Evolutionary conservation across 2,888 invertebrate genomes (phyloP), one percentile per base, ranked within the genome.

Genomic region (Drosophila sordidapex): DNA sequence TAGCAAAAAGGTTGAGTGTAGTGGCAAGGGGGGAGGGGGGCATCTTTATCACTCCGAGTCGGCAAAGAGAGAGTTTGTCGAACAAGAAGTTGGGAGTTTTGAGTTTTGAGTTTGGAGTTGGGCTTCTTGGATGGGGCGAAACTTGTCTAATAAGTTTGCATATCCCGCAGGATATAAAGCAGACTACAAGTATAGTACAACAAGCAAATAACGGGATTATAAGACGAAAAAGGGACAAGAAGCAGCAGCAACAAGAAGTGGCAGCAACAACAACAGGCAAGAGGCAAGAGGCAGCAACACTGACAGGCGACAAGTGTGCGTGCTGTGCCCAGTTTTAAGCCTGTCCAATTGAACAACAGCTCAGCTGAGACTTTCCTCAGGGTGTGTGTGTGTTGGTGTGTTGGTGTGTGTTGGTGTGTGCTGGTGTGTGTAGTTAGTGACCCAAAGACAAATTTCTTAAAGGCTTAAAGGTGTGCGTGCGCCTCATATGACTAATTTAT

Each of bases 271-370:
- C 53, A 74, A 40, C 31, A 52, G 63, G 53, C 59, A 65, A 40
- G 33, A 52, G 63, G 53, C 59, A 65, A 35, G 27, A 54, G 53
- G 31, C 61, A 61, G 31, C 25, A 11, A 38, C 71, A 74, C 72
- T 82, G 85, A 84, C 86, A 90, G 82, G 81, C 86, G 91, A 89
- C 85, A 91, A 90, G 90, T 88, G 85, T 76, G 70, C 72, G 67
- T 65, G 72, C 69, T 79, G 71, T 70, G 66, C 62, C 53, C 21
- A 27, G 56, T 65, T 48, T 58, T 62, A 67, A 72, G 15, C 36
- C 49, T 36, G 60, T 51, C 36, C 60, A 70, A 77, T 74, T 68
- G 70, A 73, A 68, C 74, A 62, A 64, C 46, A 25, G 25, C 46
- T 68, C 76, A 60, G 57, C 63, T 68, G 77, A n/a, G 56, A 21